Base-by-base conservation (phyloP, 2,888 invertebrate genomes). In the Latrodectus hesperus region DNA sequence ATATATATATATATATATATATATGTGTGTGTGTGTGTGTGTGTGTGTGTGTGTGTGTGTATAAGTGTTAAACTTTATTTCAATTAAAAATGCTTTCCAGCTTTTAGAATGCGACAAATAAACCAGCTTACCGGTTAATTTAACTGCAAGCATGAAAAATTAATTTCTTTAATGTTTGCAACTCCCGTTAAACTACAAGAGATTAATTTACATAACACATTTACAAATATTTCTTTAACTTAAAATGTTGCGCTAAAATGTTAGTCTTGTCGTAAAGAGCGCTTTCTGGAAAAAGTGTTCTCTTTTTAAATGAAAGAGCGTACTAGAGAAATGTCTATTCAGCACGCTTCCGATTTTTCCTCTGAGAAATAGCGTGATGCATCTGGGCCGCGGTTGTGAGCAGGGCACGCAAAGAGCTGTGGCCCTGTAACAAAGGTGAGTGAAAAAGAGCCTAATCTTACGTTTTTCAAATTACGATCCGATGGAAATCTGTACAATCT, bases 391-490 rank as follows among this genome's bases (percentile, higher is more conserved):
- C 38, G 6, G 38, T 38, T 38, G 38, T 38, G 38, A 38, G 38
- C 38, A 38, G 38, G 6, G 1, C 38, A 38, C 38, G 38, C 38
- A 38, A 38, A 38, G 38, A 38, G 6, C 38, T 6, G 38, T 38
- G 5, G n/a, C n/a, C 22, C 22, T 22, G 22, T 82, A 75, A 72
- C 12, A n/a, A 11, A 79, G 74, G 71, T 75, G 79, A 85, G 74
- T 74, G 78, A 84, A 78, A 78, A 84, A 80, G 70, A 86, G 77
- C 67, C 76, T 81, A 65, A 86, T 86, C 76, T 81, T 72, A 71
- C 70, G 86, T 81, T 86, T 86, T 86, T 68, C 55, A 81, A 84
- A 81, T 86, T 86, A 68, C 76, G 77, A 81, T 81, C 86, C 65
- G 76, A 52, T 55, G 86, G 60, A 81, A 75, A 85, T 79, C 60